Evolutionary conservation across 1,140 invertebrate species (phyloP), one percentile per base, ranked within the genome.

Genomic region (Bacillus rossius): DNA sequence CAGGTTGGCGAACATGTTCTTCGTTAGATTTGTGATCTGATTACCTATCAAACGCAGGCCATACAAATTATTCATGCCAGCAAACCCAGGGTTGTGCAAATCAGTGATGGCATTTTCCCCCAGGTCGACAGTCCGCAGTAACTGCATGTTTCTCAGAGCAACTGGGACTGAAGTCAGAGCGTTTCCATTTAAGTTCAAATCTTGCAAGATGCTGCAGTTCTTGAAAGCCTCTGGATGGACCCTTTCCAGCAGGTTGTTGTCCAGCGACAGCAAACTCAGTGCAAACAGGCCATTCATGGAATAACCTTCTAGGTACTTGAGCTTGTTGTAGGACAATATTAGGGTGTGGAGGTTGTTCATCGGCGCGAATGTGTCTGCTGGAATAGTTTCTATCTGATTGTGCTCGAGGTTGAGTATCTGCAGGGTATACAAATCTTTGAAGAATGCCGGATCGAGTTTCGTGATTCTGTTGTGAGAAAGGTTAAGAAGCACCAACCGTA

Each of bases 11-110:
- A 96, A 93, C 13, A 86, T 83, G 25, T 85, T 81, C 69, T 88
- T 88, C 25, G 85, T 89, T 45, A 96, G 83, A 68, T 92, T 93
- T 69, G 89, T 87, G 59, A 96, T 77, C 66, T 87, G 86, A 77
- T 96, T 96, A 59, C 91, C 91, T 52, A 93, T 91, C 55, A 96
- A 75, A 13, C 91, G 78, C 29, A 96, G 73, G 0, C 91, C 91
- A 69, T 91, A 92, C 5, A 93, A 71, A 57, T 84, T 84, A 51
- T 82, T 83, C 75, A 95, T 82, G 3, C 91, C 91, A 55, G 86
- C 81, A 70, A 94, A 92, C 23, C 87, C 85, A 1, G 88, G 84
- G 59, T 89, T 85, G 60, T 89, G 84, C 55, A 96, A 73, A 53
- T 80, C 82, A 45, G 81, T 79, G 61, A 94, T 87, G 65, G 80